Percentiles rank a stretch among this genome's conserved stretches.
Evolutionary conservation across 2,797 vertebrate genomes (phyloP).

Genomic region (Lithobates pipiens): DNA sequence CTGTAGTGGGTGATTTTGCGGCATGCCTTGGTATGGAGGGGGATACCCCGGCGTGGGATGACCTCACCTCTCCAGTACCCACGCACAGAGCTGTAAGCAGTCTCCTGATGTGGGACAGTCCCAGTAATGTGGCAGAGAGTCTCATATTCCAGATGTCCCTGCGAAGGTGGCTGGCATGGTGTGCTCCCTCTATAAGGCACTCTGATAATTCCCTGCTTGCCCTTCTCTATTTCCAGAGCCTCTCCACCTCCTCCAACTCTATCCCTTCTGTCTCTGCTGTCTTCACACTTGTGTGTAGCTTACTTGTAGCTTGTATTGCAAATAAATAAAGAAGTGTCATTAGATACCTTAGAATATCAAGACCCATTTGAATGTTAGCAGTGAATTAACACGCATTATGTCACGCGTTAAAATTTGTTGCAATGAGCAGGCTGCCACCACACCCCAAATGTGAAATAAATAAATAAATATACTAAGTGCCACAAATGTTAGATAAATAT

Average conservation of each 20-base stretch:
- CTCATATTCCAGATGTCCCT: conserved; percentile 13
- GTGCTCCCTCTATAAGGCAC: neutral
- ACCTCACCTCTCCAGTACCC: neutral
- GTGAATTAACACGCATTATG: too few relatives aligned
- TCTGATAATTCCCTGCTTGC: neutral
- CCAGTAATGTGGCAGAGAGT: neutral
- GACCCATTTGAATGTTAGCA: too few relatives aligned
- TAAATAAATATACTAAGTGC: too few relatives aligned
- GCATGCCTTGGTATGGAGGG: neutral
- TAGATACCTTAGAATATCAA: too few relatives aligned
- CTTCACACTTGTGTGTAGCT: too few relatives aligned
- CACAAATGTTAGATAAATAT: too few relatives aligned
- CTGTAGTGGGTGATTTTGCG: neutral
- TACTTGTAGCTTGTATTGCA: too few relatives aligned
- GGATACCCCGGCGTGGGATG: conserved; percentile 6
- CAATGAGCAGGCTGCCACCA: too few relatives aligned
- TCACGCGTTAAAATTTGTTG: too few relatives aligned
- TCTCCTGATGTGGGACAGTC: neutral
- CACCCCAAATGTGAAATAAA: too few relatives aligned
- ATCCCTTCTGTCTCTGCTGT: neutral
- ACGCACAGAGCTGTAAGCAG: neutral
- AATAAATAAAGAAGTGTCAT: too few relatives aligned
- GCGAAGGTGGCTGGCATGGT: neutral
- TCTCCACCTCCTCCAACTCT: neutral
- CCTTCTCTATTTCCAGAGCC: conserved; percentile 27